These are phyloP conservation scores for Pseudolycoriella hygida DNA, from an alignment of 2,888 invertebrate species.

Conservation along the genomic window DNA sequence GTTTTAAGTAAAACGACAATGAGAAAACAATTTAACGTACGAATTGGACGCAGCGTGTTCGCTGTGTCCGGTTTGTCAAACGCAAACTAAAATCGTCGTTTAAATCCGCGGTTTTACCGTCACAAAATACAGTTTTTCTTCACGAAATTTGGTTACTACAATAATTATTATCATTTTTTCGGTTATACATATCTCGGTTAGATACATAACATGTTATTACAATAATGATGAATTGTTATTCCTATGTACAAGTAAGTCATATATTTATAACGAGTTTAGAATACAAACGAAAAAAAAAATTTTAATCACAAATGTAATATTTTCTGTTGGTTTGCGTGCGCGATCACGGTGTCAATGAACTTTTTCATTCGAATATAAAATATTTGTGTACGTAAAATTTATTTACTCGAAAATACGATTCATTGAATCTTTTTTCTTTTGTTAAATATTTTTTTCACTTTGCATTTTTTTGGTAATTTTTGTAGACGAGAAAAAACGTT, in stretches of 20 bases:
- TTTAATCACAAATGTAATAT: background rate
- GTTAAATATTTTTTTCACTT: background rate
- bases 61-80: no score
- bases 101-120: no score
- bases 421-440: background rate
- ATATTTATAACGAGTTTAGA: background rate
- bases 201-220: background rate
- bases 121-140: no score
- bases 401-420: background rate
- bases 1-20: no score
- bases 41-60: no score
- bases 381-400: background rate
- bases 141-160: no score
- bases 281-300: background rate
- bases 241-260: background rate
- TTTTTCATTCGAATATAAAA: background rate
- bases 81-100: no score
- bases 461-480: no score
- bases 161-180: no score
- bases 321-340: conserved; percentile 1
- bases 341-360: conserved; percentile 3
- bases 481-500: no score
- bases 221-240: background rate
- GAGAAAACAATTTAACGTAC: no score
- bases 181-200: no score